A percentile compares a stretch with the other conserved stretches of the same genome.
Evolutionary conservation across 2,113 vertebrate species (phyloP).

Genomic region (Prunella himalayana): DNA sequence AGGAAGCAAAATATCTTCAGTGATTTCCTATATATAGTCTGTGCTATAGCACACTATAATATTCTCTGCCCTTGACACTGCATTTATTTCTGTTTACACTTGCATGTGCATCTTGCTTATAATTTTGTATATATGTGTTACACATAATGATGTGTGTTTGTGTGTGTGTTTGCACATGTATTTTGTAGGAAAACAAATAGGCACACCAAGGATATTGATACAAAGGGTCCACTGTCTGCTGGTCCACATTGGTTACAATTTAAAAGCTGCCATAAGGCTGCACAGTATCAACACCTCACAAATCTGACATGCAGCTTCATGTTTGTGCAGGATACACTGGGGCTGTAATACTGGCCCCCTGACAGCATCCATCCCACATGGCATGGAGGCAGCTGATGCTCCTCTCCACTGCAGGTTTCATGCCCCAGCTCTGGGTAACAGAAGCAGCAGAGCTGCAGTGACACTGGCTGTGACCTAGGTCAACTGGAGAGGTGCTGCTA

Average conservation of each 20-base stretch:
- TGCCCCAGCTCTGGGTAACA: too few relatives aligned
- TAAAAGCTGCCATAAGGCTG: background rate
- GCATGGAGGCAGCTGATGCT: background rate
- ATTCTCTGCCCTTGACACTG: background rate
- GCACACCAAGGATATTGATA: background rate
- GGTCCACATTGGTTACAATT: fast-evolving
- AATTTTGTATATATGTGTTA: background rate
- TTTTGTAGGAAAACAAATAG: background rate
- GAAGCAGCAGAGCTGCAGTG: background rate
- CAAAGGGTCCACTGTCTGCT: background rate
- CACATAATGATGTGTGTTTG: too few relatives aligned
- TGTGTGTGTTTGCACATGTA: fast-evolving
- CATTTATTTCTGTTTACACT: background rate
- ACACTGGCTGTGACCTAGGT: fast-evolving
- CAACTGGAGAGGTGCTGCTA: background rate
- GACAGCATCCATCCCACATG: fast-evolving
- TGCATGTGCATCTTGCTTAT: background rate
- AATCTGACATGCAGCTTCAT: background rate
- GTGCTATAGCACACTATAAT: background rate
- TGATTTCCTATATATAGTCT: background rate
- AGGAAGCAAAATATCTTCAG: background rate
- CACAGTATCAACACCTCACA: background rate
- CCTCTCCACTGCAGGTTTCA: background rate
- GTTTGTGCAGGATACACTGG: background rate
- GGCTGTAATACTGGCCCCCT: background rate